phyloP scores from a whole-genome alignment of 2,113 vertebrate species.

The Stercorarius parasiticus region DNA sequence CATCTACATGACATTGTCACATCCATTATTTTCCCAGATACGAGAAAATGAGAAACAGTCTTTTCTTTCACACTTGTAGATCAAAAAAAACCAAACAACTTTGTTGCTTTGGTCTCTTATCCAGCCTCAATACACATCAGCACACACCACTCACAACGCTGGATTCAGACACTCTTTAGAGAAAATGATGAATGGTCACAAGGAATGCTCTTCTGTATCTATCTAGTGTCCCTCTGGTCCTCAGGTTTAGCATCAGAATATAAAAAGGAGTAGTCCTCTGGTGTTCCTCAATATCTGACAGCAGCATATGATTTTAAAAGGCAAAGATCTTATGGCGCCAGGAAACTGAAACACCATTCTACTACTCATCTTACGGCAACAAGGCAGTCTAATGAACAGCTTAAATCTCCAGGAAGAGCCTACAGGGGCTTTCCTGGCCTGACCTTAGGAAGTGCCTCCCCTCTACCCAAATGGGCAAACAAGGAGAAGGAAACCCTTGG shows the following conservation, averaged over 20 bases:
- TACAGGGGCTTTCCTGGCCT: neutral
- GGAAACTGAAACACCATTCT: neutral
- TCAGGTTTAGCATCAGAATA: neutral
- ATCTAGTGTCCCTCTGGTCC: neutral
- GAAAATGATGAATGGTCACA: neutral
- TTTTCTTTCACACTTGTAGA: neutral
- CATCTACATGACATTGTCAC: neutral
- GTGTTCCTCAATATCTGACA: neutral
- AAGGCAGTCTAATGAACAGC: neutral
- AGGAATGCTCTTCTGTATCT: neutral
- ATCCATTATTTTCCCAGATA: neutral
- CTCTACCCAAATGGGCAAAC: neutral
- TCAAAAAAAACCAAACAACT: neutral
- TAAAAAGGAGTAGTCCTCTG: neutral
- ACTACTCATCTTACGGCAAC: neutral
- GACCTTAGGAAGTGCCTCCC: neutral
- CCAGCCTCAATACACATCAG: neutral
- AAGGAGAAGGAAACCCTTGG: neutral
- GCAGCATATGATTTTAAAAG: conserved; percentile 3
- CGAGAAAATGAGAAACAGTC: neutral
- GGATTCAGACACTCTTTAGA: neutral
- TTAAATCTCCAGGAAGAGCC: neutral
- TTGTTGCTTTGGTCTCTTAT: neutral
- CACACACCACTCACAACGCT: neutral
- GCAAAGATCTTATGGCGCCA: neutral